Conservation (phyloP, 1,140 invertebrate species). For the Neodiprion lecontei region DNA sequence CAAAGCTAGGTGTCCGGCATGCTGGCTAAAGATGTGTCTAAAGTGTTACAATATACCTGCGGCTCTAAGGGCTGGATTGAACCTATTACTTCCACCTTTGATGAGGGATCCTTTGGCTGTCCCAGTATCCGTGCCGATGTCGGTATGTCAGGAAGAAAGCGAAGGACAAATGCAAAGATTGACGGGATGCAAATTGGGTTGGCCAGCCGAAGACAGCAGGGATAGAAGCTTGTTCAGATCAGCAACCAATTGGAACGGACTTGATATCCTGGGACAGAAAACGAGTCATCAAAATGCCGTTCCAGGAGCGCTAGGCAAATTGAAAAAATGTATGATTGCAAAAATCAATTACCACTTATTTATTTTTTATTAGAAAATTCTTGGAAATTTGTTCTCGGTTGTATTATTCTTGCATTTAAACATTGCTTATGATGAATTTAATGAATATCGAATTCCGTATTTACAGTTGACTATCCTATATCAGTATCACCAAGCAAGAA, state of each 20-base stretch:
- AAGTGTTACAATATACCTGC: conserved; percentile 79
- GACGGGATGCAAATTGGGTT: conserved; percentile 45
- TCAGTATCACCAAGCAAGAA: conserved; percentile 53
- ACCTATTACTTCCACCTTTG: conserved; percentile 67
- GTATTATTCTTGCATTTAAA: no score
- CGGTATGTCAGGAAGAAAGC: conserved; percentile 36
- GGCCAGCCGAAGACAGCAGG: conserved; percentile 52
- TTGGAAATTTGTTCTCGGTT: conserved; percentile 19
- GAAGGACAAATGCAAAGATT: conserved; percentile 47
- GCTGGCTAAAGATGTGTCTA: conserved; percentile 86
- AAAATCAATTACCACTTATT: background rate
- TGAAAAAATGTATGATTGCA: conserved; percentile 46
- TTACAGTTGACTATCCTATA: conserved; percentile 48
- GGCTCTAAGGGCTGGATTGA: conserved; percentile 68
- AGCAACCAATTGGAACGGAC: conserved; percentile 53
- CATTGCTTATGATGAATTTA: background rate
- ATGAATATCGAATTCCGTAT: background rate
- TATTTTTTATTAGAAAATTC: conserved; percentile 2
- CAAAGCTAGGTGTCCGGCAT: conserved; percentile 80
- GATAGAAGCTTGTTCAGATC: conserved; percentile 57
- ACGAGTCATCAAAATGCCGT: conserved; percentile 41
- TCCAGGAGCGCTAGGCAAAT: conserved; percentile 45
- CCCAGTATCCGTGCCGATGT: conserved; percentile 42
- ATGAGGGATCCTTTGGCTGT: conserved; percentile 48
- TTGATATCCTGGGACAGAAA: conserved; percentile 46